Conservation (phyloP, 92 coral and sea anemone genomes). For the Montipora capitata region DNA sequence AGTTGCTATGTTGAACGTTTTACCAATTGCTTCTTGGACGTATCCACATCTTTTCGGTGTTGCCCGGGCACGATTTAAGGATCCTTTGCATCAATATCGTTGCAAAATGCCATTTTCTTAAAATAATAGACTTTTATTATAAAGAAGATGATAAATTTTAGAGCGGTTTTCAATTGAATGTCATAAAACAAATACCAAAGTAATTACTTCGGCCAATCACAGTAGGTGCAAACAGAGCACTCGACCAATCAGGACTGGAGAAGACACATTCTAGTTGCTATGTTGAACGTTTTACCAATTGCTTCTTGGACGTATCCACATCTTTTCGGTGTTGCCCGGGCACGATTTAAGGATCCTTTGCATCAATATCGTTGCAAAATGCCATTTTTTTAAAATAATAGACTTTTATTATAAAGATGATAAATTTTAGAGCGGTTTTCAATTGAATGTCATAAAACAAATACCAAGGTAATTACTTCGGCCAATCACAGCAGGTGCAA, state of each 20-base stretch:
- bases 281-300: not conserved
- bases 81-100: not conserved
- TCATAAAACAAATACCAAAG: not conserved
- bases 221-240: no score
- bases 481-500: no score
- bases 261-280: not conserved
- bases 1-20: not conserved
- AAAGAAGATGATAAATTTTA: not conserved
- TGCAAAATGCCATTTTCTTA: conserved; percentile 12
- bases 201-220: no score
- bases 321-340: not conserved
- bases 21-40: not conserved
- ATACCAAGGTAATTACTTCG: not conserved
- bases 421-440: not conserved
- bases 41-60: not conserved
- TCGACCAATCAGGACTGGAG: no score
- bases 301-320: not conserved
- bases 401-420: no score
- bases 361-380: not conserved
- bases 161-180: not conserved
- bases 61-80: not conserved
- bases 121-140: not conserved
- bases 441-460: not conserved
- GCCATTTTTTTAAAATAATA: conserved; percentile 6
- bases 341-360: not conserved